These are phyloP conservation scores for Mycogona germanica DNA, from an alignment of 2,888 invertebrate species.

Conservation along the genomic window DNA sequence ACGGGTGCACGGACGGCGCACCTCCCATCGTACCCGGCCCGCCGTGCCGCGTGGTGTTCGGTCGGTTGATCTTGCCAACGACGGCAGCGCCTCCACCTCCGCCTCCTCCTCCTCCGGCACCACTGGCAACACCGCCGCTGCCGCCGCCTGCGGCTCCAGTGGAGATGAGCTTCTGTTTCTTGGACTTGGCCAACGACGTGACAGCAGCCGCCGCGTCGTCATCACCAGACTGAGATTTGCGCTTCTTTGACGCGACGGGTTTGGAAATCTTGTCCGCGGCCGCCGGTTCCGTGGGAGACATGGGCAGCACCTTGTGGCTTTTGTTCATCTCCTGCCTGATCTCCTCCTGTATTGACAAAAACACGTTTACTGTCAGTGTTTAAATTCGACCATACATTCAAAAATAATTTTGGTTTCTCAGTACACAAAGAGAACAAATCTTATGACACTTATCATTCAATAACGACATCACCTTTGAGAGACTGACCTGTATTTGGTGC, in stretches of 20 bases:
- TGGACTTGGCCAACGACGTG: constrained; percentile 13
- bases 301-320: not conserved
- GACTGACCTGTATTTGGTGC: constrained; percentile 61
- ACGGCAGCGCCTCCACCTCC: too few relatives aligned
- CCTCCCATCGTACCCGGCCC: too few relatives aligned
- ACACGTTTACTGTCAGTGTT: not conserved
- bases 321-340: constrained; percentile 20
- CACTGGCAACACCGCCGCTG: constrained; percentile 3
- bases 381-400: too few relatives aligned
- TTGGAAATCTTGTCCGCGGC: constrained; percentile 7
- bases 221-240: constrained; percentile 22
- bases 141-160: constrained; percentile 16
- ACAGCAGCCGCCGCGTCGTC: constrained; percentile 15
- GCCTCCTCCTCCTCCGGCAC: not conserved
- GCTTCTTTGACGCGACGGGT: constrained; percentile 21
- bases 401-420: too few relatives aligned
- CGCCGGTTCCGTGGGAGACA: not conserved
- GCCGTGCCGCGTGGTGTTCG: too few relatives aligned
- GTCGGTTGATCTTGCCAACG: too few relatives aligned
- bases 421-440: too few relatives aligned
- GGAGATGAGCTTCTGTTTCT: constrained; percentile 22
- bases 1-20: too few relatives aligned
- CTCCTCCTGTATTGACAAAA: constrained; percentile 22
- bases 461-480: not conserved
- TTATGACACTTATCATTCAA: too few relatives aligned